Percentiles rank a stretch among this genome's conserved stretches.
Evolutionary conservation across 2,797 vertebrate species (phyloP).

Genomic region (Furcifer pardalis): DNA sequence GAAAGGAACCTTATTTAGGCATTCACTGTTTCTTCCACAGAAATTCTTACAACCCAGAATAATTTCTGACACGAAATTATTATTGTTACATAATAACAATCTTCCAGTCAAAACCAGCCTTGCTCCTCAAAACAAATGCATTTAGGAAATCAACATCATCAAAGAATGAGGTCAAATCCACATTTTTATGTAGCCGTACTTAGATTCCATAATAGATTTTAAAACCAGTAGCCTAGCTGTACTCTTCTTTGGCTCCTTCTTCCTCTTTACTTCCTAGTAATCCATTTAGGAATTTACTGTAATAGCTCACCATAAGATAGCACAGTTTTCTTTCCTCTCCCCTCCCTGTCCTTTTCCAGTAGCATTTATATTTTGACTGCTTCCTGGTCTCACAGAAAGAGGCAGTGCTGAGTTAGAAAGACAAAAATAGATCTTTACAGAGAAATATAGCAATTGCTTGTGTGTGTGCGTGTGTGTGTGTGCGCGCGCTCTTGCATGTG

Average conservation of each 20-base stretch:
- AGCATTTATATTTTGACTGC: slow-evolving; percentile 72
- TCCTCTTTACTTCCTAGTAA: background rate
- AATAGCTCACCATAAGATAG: background rate
- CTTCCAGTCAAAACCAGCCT: background rate
- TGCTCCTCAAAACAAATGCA: background rate
- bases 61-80: too few relatives aligned
- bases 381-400: slow-evolving; percentile 89
- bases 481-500: background rate
- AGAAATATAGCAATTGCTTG: slow-evolving; percentile 82
- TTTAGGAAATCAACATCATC: background rate
- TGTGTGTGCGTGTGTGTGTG: slow-evolving; percentile 32
- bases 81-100: too few relatives aligned
- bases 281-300: background rate
- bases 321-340: slow-evolving; percentile 49
- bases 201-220: background rate
- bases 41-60: too few relatives aligned
- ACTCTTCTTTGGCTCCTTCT: background rate
- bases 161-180: slow-evolving; percentile 13
- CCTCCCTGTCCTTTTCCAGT: slow-evolving; percentile 48
- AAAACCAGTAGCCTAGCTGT: background rate
- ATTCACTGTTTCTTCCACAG: too few relatives aligned
- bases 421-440: slow-evolving; percentile 86
- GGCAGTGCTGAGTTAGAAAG: slow-evolving; percentile 91
- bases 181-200: slow-evolving; percentile 26
- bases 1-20: too few relatives aligned